Base-by-base conservation (phyloP, 2,113 vertebrate species). In the Pithys albifrons region DNA sequence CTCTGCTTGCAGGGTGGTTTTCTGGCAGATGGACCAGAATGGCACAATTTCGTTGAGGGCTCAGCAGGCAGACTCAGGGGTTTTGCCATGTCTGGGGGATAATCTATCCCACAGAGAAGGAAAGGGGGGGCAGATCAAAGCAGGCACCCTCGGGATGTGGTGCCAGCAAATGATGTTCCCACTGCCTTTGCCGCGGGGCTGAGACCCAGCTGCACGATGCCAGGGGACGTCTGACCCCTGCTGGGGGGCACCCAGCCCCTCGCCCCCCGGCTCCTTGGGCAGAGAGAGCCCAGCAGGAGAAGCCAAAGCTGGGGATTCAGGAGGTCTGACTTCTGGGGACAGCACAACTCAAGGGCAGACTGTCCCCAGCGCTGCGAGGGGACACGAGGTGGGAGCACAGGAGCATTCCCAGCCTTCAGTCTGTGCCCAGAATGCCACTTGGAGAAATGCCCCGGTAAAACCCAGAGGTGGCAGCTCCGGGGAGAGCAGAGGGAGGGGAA, bases 201-300 rank as follows among this genome's bases (percentile, higher is more conserved):
- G 59, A 27, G 58, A 25, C 70, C 52, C 89, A 33, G 49, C 51
- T 43, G 57, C 93, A 27, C 76, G 0, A 12, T 16, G 11, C 4
- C 29, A 0, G 1, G 0, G 31, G 2, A 2, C 2, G 25, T n/a
- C 71, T 14, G 77, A 5, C n/a, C 48, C 43, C 76, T 15, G 51
- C 70, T 71, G 81, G 0, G n/a, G 19, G n/a, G 11, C 3, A 33
- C 41, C 41, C 4, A 4, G 4, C 51, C 25, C 46, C 41, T 5
- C 5, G 0, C 10, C 12, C 29, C 29, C 37, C 3, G 58, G 61
- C 51, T 25, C 33, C 11, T 0, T 1, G 70, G 35, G 18, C 17
- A 27, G 6, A 10, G 13, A 5, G 48, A 64, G 8, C 70, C 49
- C 70, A 28, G 82, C 69, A 19, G 48, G 48, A 67, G 25, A 6